These are phyloP conservation scores for Lepidochrysops patricia DNA, from an alignment of 2,888 invertebrate species.

Conservation along the genomic window DNA sequence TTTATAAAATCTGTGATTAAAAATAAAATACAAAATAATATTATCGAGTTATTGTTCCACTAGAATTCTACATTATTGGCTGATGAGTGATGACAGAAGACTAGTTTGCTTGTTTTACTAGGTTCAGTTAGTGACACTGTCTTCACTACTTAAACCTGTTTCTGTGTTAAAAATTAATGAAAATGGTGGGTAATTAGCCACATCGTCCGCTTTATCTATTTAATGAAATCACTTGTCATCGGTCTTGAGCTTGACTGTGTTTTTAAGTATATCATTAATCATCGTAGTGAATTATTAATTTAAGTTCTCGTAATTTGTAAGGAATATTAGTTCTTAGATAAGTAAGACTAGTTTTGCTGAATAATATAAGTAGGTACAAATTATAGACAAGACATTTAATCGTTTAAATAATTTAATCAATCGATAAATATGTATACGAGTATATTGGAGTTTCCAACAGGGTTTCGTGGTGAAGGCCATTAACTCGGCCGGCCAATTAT, in stretches of 20 bases:
- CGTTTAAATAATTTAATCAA: slow-evolving; percentile 9
- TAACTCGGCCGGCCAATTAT: slow-evolving; percentile 57
- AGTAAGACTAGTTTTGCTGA: background rate
- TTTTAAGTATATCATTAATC: background rate
- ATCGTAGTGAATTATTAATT: background rate
- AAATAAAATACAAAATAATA: no score
- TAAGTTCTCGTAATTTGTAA: background rate
- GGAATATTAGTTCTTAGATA: background rate
- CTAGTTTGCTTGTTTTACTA: background rate
- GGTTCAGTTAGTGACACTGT: background rate
- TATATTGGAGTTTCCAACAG: slow-evolving; percentile 19
- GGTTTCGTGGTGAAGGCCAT: slow-evolving; percentile 39
- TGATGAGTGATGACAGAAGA: no score
- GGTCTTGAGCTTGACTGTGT: background rate
- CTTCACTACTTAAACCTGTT: background rate
- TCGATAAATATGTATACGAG: slow-evolving; percentile 17
- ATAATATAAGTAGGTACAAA: no score
- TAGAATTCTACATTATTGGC: no score
- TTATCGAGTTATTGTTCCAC: no score
- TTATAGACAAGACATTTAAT: no score
- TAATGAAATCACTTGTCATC: background rate
- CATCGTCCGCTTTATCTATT: background rate
- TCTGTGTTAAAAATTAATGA: background rate
- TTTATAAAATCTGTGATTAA: no score
- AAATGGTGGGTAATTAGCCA: background rate